Percentiles rank a stretch among this genome's conserved stretches.
These are phyloP conservation scores for Euplexia lucipara DNA, from an alignment of 2,888 invertebrate species.

Conservation along the genomic window DNA sequence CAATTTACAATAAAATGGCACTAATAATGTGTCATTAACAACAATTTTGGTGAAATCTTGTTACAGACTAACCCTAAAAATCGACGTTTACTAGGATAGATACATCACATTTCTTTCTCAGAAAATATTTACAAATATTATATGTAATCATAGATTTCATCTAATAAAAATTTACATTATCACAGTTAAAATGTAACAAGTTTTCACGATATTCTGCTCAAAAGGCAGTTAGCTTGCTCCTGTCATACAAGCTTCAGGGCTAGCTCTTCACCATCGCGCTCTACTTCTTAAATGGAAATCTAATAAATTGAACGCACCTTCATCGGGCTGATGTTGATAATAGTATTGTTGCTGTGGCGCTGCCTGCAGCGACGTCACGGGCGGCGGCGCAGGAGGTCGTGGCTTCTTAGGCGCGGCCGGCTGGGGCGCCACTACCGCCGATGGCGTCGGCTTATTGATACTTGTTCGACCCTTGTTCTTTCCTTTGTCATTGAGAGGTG, in stretches of 20 bases:
- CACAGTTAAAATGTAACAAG: conserved; percentile 91
- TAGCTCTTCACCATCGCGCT: conserved; percentile 91
- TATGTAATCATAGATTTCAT: conserved; percentile 87
- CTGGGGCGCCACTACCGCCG: conserved; percentile 86
- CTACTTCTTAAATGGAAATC: conserved; percentile 91
- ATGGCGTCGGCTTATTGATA: conserved; percentile 79
- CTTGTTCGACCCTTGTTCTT: conserved; percentile 83
- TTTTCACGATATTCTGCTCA: conserved; percentile 86
- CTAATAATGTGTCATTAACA: conserved; percentile 89
- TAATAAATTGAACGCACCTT: conserved; percentile 91
- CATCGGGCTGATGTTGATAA: conserved; percentile 91
- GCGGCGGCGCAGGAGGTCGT: conserved; percentile 85
- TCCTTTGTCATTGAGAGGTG: conserved; percentile 86
- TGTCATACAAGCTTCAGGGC: conserved; percentile 92
- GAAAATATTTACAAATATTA: conserved; percentile 87
- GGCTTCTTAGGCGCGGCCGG: conserved; percentile 88
- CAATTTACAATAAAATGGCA: conserved; percentile 91
- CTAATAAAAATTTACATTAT: conserved; percentile 89
- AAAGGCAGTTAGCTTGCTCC: conserved; percentile 89
- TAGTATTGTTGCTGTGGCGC: conserved; percentile 90
- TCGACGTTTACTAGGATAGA: conserved; percentile 83
- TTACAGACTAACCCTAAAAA: conserved; percentile 90
- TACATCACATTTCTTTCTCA: conserved; percentile 85
- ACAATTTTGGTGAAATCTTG: conserved; percentile 90
- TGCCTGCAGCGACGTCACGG: conserved; percentile 84